Conservation (phyloP, 2,888 invertebrate genomes). For the Archaeoteleia sp. region DNA sequence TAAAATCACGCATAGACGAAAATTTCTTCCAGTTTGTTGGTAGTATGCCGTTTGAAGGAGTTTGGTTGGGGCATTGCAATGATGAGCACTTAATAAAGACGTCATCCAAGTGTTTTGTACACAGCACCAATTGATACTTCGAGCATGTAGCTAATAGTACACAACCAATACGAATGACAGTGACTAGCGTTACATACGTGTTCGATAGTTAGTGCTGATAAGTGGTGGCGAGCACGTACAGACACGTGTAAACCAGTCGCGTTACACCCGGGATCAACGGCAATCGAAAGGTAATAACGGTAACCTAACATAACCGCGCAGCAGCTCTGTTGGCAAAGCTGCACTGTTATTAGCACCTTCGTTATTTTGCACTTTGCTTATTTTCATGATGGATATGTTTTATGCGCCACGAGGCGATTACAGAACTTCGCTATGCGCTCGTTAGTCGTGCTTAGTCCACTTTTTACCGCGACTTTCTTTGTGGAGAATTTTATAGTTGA, state of each 20-base stretch:
- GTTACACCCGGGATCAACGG: conserved; percentile 52
- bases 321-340: conserved; percentile 36
- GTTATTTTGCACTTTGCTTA: conserved; percentile 22
- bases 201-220: conserved; percentile 47
- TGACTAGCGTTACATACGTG: conserved; percentile 34
- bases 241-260: conserved; percentile 54
- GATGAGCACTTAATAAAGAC: too few species aligned
- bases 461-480: too few species aligned
- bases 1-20: too few species aligned
- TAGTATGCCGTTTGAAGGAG: too few species aligned
- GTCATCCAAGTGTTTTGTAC: too few species aligned
- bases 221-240: conserved; percentile 52
- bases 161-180: conserved; percentile 23
- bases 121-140: not conserved
- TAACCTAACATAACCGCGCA: conserved; percentile 51
- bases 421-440: conserved; percentile 12
- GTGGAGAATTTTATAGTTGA: too few species aligned
- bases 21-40: too few species aligned
- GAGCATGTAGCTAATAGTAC: conserved; percentile 34
- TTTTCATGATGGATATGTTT: conserved; percentile 17
- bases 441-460: too few species aligned
- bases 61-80: too few species aligned
- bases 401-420: conserved; percentile 8
- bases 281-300: conserved; percentile 57
- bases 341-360: conserved; percentile 47